Base-by-base conservation (phyloP, 2,888 invertebrate species). In the Tillus elongatus region DNA sequence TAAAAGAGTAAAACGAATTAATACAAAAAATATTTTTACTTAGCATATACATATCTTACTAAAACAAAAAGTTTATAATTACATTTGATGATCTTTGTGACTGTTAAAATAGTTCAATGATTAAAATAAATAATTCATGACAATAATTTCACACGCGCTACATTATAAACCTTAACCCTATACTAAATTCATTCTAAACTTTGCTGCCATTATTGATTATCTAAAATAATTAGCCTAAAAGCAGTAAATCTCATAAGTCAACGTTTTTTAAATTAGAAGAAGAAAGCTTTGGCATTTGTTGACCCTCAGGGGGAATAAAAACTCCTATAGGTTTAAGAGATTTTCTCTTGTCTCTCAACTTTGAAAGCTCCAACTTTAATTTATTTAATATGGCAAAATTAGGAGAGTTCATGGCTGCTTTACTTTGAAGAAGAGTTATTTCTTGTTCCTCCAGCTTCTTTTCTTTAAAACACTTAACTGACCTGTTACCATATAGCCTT, bases 401-500 rank as follows among this genome's bases (percentile, higher is more conserved):
- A 13, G 93, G 93, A 50, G 86, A 84, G 70, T 92, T 90, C 31
- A 85, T 79, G 1, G 85, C 81, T 2, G 91, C 91, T 64, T 87
- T 84, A 57, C 86, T 82, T 61, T 86, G 86, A n/a, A 92, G 68
- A 19, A 88, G 73, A 0, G 92, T 92, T 37, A 92, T 91, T 68
- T 91, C 87, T 60, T 91, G 90, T 53, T 92, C 91, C 54, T 91
- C 84, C 49, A 85, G 74, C 65, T 91, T 92, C 67, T 88, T 89
- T 63, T 92, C 91, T 58, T 90, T 89, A 57, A 89, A 84, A 41
- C 84, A 86, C 63, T 90, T 90, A 11, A 89, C 84, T 3, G 90
- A 90, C 26, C 85, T 79, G 52, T 87, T 90, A 35, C 92, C 95
- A 64, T 97, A 97, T 16, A 97, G 73, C 1, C 95, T 78, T 6